phyloP scores from a whole-genome alignment of 2,888 invertebrate species.

The Cryptocheilus praepositus region DNA sequence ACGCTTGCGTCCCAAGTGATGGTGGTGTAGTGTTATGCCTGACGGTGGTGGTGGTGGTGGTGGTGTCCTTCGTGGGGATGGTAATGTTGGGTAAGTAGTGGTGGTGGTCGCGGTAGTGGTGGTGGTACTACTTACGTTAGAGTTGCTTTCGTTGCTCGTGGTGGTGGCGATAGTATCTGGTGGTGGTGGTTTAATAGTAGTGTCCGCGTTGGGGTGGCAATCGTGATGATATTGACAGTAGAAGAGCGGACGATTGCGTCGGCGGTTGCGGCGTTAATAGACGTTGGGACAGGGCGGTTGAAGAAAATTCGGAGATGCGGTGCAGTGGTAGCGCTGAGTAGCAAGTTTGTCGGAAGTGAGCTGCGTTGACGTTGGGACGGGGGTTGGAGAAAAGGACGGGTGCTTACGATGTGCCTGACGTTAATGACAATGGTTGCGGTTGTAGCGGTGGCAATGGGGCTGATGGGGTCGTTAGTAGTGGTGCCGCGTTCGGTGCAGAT shows the following conservation, averaged over 20 bases:
- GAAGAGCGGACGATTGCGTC: no score
- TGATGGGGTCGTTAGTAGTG: no score
- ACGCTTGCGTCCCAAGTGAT: slow-evolving; percentile 3
- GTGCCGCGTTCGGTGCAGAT: no score
- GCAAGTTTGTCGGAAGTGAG: neutral
- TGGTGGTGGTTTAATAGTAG: neutral
- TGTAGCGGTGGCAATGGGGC: neutral
- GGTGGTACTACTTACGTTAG: neutral
- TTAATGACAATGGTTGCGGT: no score
- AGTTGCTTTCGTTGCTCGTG: neutral
- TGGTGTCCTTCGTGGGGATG: slow-evolving; percentile 3
- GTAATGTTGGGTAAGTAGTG: neutral
- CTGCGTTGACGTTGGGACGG: neutral
- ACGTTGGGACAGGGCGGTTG: no score
- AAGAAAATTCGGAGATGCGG: no score
- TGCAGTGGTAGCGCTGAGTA: no score
- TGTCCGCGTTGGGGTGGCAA: no score
- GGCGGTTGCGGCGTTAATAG: no score
- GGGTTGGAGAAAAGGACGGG: neutral
- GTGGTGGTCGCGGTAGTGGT: neutral
- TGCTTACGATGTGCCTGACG: neutral
- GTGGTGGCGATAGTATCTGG: neutral
- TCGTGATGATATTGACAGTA: no score
- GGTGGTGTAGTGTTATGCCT: slow-evolving; percentile 10
- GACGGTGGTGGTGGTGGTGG: slow-evolving; percentile 6